Evolutionary conservation across 1,140 invertebrate genomes (phyloP), one percentile per base, ranked within the genome.

Genomic region (Brachionus koreanus): DNA sequence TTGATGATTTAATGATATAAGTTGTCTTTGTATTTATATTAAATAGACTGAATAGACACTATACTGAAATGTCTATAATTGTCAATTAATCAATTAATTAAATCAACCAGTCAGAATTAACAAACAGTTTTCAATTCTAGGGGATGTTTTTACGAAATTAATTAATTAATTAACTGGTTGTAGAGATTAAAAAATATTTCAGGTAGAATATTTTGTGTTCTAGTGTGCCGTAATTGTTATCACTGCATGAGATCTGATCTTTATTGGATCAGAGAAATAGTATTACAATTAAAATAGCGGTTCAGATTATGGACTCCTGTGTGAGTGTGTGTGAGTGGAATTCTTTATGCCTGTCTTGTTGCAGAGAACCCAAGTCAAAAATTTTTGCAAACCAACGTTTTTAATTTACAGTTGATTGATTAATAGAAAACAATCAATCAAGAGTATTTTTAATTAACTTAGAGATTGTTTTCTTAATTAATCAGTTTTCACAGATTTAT

Each of bases 31-130:
- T 57, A 57, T 57, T 57, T 57, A 57, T 57, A 57, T 57, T 2
- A 25, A 57, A 57, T 23, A 2, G 7, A 19, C 19, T 10, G 49
- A 19, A 57, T 57, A 57, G 49, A 57, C 49, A 57, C 16, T 57
- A 9, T 69, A 19, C 16, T 39, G 35, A 74, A 74, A 35, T 46
- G 23, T 10, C 13, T 46, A 19, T 46, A 74, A 74, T 74, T 74
- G 69, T 74, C 69, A 74, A 74, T 74, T 74, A 74, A 74, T 74
- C 69, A 74, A 74, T 74, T 74, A 74, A 74, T 46, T 37, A 46
- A 46, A 69, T 23, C 69, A 74, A 46, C 69, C 69, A 74, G 39
- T 74, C 19, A 74, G 69, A 74, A 74, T 74, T 74, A 16, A 74
- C 42, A 74, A 74, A 74, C 69, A 74, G 37, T 74, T 74, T 74